Base-by-base conservation (phyloP, 2,888 invertebrate species). In the Chydorus sphaericus region DNA sequence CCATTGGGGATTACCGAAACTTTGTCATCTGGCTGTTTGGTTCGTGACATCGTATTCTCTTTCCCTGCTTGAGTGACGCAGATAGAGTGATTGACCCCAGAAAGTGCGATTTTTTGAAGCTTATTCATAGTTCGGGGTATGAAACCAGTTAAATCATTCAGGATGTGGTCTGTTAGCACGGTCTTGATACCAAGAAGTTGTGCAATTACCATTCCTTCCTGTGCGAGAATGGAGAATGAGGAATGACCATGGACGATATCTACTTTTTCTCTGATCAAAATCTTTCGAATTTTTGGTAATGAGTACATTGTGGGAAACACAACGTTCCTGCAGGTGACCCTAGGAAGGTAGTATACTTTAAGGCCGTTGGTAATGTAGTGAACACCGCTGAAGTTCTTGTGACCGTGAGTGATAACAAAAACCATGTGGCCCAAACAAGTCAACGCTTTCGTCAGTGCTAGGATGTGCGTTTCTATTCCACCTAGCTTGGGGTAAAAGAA, bases 401-500 rank as follows among this genome's bases (percentile, higher is more conserved):
- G 88, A 38, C 78, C 77, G 69, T 88, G 88, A 1, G 87, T 89
- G 55, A 88, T 72, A 18, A 89, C 76, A 23, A 87, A 75, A 33
- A 88, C 94, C 77, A 93, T 93, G 71, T 98, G 96, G 0, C 94
- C 93, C 63, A 82, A 78, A 60, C 80, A 78, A 36, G 97, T 73
- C 50, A 99, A 75, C 72, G 97, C 96, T 70, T 96, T 93, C 0
- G 94, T 87, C 62, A 99, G 75, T 71, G 96, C 96, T 72, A 89
- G 98, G 61, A 99, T 94, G 68, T 99, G 98, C 66, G 94, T 94
- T 70, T 99, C 98, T 0, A 99, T 96, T 31, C 98, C 98, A 39
- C 98, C 98, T 71, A 94, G 91, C 69, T 97, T 98, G 3, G 98
- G 98, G 69, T 91, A 97, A 72, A 98, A 99, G 70, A 99, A 99